Evolutionary conservation across 2,797 vertebrate species (phyloP).

Genomic region (Erethizon dorsatum): DNA sequence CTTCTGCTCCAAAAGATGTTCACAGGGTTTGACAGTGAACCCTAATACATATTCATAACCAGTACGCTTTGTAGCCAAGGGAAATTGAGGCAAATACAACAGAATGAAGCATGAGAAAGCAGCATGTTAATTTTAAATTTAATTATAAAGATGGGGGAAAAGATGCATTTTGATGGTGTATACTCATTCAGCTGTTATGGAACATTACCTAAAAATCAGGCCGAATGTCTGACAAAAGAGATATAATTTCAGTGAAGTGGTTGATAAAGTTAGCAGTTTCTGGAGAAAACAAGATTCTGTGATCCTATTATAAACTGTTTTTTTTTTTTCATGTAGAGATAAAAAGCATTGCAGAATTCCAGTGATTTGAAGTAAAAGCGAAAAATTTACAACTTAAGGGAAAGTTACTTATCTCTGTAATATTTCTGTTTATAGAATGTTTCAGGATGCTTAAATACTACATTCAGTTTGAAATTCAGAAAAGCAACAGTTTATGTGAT

Average conservation of each 20-base stretch:
- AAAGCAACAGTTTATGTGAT: neutral
- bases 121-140: constrained; percentile 84
- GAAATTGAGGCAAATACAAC: constrained; percentile 67
- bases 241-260: constrained; percentile 69
- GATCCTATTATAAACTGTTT: constrained; percentile 4
- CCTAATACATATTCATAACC: constrained; percentile 72
- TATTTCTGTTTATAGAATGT: neutral
- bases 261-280: constrained; percentile 67
- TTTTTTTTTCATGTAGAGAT: constrained; percentile 36
- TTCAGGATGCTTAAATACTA: neutral
- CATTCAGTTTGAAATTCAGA: constrained; percentile 2
- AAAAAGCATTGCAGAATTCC: constrained; percentile 48
- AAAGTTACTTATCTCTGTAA: neutral
- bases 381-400: neutral
- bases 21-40: constrained; percentile 62
- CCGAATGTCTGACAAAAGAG: constrained; percentile 67
- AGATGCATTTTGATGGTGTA: constrained; percentile 62
- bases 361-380: constrained; percentile 44
- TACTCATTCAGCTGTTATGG: constrained; percentile 72
- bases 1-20: constrained; percentile 63
- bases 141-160: constrained; percentile 75
- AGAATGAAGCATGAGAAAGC: constrained; percentile 65
- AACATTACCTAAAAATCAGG: constrained; percentile 72
- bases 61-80: constrained; percentile 24
- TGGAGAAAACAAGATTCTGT: constrained; percentile 63